Base-by-base conservation (phyloP, 1,140 invertebrate genomes). In the Pseudomyrmex cubaensis region DNA sequence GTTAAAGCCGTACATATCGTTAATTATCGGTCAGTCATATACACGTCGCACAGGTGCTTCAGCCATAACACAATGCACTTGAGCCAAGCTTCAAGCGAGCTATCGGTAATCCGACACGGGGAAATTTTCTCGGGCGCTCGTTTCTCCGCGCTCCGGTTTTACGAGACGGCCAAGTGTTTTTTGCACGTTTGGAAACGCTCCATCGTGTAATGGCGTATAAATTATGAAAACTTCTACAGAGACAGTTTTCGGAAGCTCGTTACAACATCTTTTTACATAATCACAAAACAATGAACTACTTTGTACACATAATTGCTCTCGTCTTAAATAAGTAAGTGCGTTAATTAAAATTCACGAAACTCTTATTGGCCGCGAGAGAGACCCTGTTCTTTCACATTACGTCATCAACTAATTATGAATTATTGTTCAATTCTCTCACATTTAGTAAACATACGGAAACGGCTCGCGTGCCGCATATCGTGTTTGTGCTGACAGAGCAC, bases 1-100 rank as follows among this genome's bases (percentile, higher is more conserved):
- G 8, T 35, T 62, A 25, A 25, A 74, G 17, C 17, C 44, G 57
- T 56, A 35, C 12, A 9, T 2, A 48, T 62, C 20, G 48, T 64
- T 35, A 54, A 64, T 76, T 54, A 76, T 66, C 48, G 66, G 66
- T 76, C 35, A 76, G 3, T 25, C 3, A 15, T 52, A 64, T 76
- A 52, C 35, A 15, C 62, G 35, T 17, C 50, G n/a, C 2, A 66
- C 5, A 25, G 52, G 64, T 17, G 25, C 22, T 25, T 35, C 15
- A 35, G 44, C 8, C 35, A 7, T 35, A 35, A 17, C 12, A 17
- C 15, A 69, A 46, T 59, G 35, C n/a, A 44, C 0, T 50, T 50
- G 59, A 76, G 52, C 25, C 2, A 25, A 25, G 46, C 25, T 64
- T 76, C 22, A 35, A 76, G 12, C 46, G 15, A 54, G 63, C 7